Evolutionary conservation across 2,888 invertebrate genomes (phyloP).

Genomic region (Drosophila cognata): DNA sequence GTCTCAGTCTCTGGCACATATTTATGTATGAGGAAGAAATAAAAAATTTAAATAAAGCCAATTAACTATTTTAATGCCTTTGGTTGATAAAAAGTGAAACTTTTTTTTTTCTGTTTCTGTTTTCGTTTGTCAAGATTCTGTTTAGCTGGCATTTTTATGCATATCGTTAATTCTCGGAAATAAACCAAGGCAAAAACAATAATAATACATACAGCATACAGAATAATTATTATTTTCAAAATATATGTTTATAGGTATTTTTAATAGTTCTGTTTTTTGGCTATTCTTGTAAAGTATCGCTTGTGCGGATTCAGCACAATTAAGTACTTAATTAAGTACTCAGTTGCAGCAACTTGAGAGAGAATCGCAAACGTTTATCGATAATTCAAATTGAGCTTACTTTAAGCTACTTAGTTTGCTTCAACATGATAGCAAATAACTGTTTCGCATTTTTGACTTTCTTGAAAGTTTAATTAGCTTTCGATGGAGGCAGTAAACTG

Average conservation of each 20-base stretch:
- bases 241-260: constrained; percentile 21
- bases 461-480: not conserved
- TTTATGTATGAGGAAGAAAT: constrained; percentile 82
- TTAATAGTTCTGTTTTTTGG: constrained; percentile 49
- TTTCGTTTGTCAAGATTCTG: constrained; percentile 51
- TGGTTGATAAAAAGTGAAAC: constrained; percentile 81
- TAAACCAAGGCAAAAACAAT: constrained; percentile 72
- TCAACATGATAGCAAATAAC: not conserved
- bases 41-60: constrained; percentile 77
- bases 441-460: not conserved
- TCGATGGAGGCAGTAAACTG: not conserved
- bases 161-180: constrained; percentile 79
- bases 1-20: constrained; percentile 65
- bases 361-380: not conserved
- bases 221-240: constrained; percentile 35
- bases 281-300: constrained; percentile 6
- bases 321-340: constrained; percentile 7
- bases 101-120: constrained; percentile 55
- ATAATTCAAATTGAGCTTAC: not conserved
- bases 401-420: not conserved
- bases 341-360: not conserved
- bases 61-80: constrained; percentile 82
- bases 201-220: constrained; percentile 46
- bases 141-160: constrained; percentile 66
- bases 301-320: not conserved